Evolutionary conservation across 2,888 invertebrate species (phyloP), one percentile per base, ranked within the genome.

Genomic region (Ommatoiulus sabulosus): DNA sequence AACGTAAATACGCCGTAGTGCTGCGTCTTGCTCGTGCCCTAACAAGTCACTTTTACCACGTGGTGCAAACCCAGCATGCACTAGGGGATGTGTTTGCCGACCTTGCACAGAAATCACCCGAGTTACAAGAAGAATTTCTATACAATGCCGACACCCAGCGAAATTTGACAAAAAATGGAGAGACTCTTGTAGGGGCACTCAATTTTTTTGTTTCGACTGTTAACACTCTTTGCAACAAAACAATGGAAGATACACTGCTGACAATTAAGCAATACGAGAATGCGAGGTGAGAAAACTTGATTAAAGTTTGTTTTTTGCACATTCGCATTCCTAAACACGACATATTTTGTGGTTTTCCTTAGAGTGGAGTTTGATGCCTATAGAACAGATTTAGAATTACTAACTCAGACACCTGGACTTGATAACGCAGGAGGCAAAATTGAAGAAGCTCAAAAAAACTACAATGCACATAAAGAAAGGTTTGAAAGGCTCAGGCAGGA

Each of bases 331-430:
- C 10, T 44, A 3, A 86, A 43, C 7, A 44, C 52, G 10, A 15
- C 52, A 15, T 52, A 52, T 12, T 43, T 43, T 43, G 24, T 63
- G 35, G 20, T 84, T 43, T 15, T 52, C 12, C 10, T 52, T 92
- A 96, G 98, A 93, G 95, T 99, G 93, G 99, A 99, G 93, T 99
- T 97, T 93, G 99, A 99, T 94, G 99, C 99, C 87, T 98, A 99
- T 93, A 96, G 99, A 92, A 96, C 96, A 92, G 99, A 99, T 93
- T 93, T 98, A 91, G 98, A 98, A 93, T 94, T 96, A 88, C 94
- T 97, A 91, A 95, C 96, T 90, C 90, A 91, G 90, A 89, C 91
- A 88, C 91, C 91, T 43, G 90, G 91, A 89, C 92, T 93, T 86
- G 94, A 94, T 90, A 94, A 94, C 90, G 94, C 93, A 89, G 93